A percentile compares a stretch with the other conserved stretches of the same genome.
These are phyloP conservation scores for Ectemnius lituratus DNA, from an alignment of 2,888 invertebrate species.

Conservation along the genomic window DNA sequence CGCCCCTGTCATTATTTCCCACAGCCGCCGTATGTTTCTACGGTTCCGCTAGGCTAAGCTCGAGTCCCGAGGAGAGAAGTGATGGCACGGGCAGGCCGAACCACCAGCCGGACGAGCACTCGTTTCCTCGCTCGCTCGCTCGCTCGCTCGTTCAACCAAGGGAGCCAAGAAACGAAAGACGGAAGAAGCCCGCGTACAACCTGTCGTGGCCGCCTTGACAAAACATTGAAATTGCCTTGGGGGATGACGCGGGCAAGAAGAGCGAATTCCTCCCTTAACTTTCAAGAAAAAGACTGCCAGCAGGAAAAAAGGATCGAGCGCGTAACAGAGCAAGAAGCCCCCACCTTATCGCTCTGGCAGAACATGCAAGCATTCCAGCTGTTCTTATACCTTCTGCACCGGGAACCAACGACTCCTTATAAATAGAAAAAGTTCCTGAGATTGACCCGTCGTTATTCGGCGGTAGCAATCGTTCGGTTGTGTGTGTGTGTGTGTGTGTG, in stretches of 20 bases:
- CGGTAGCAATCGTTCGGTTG: not conserved
- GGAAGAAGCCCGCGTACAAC: conserved; percentile 71
- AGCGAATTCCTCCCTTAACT: conserved; percentile 50
- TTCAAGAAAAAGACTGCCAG: conserved; percentile 31
- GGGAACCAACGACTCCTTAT: not conserved
- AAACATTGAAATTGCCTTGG: conserved; percentile 65
- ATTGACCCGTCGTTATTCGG: not conserved
- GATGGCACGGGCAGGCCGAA: conserved; percentile 15
- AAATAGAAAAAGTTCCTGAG: not conserved
- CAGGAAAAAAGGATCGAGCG: conserved; percentile 9
- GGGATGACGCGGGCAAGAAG: conserved; percentile 51
- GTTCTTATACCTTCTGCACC: not conserved
- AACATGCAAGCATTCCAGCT: conserved; percentile 9
- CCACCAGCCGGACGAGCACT: conserved; percentile 15
- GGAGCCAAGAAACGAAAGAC: conserved; percentile 58
- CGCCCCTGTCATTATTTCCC: conserved; percentile 75
- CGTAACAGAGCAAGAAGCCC: conserved; percentile 6
- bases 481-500: conserved; percentile 12
- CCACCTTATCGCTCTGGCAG: not conserved
- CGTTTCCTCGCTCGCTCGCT: not conserved
- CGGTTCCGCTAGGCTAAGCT: conserved; percentile 69
- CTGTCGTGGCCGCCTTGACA: conserved; percentile 71
- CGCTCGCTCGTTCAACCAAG: not conserved
- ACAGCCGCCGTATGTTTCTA: conserved; percentile 76
- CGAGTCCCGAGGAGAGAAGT: conserved; percentile 42